These are phyloP conservation scores for Plemyria rubiginata DNA, from an alignment of 2,888 invertebrate species.

Conservation along the genomic window DNA sequence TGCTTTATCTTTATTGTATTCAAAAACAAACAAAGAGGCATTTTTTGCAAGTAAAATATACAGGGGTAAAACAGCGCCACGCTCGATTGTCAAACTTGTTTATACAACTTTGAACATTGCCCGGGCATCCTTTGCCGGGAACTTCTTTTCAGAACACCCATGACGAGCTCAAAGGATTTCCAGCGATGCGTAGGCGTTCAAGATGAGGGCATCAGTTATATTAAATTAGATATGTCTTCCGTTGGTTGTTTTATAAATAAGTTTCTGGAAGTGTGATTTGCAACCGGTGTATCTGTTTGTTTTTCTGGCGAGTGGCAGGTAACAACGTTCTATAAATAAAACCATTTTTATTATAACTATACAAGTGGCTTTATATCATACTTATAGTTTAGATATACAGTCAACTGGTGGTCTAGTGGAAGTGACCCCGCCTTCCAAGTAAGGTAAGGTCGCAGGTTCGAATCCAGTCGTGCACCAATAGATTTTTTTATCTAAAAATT, in stretches of 20 bases:
- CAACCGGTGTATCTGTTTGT: slow-evolving; percentile 20
- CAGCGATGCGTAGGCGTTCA: slow-evolving; percentile 65
- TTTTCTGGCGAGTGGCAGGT: not conserved
- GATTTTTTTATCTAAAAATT: no score
- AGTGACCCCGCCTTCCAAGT: no score
- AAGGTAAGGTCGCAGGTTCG: no score
- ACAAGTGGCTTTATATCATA: no score
- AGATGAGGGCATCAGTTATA: slow-evolving; percentile 73
- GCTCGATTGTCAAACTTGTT: slow-evolving; percentile 71
- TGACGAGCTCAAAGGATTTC: slow-evolving; percentile 77
- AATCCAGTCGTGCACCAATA: no score
- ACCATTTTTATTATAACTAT: no score
- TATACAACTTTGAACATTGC: slow-evolving; percentile 68
- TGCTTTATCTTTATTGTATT: no score
- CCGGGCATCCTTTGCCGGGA: slow-evolving; percentile 67
- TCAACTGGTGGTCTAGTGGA: no score
- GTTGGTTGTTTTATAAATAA: slow-evolving; percentile 49
- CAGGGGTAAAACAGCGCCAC: slow-evolving; percentile 29
- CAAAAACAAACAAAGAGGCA: no score
- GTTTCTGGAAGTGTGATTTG: slow-evolving; percentile 32
- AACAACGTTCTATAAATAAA: no score
- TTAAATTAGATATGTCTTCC: slow-evolving; percentile 72
- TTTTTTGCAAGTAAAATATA: not conserved
- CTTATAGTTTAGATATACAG: not conserved
- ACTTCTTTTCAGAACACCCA: slow-evolving; percentile 41